Evolutionary conservation across 2,888 invertebrate genomes (phyloP), one percentile per base, ranked within the genome.

Genomic region (Gymnocheta viridis): DNA sequence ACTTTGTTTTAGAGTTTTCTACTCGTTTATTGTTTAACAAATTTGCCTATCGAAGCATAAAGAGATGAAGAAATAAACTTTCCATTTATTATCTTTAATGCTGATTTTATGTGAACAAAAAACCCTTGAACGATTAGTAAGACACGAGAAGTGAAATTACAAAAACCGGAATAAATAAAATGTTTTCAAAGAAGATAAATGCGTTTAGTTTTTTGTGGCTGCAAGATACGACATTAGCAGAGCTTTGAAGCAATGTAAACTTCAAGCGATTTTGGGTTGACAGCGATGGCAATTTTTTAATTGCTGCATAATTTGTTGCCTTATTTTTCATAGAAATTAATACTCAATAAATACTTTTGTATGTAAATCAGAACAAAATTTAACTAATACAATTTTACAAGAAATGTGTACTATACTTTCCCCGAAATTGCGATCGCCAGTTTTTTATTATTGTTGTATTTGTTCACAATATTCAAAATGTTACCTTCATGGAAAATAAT

Each of bases 41-140:
- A 38, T 44, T 58, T 72, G 29, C 10, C 58, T 7, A 27, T n/a
- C 10, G n/a, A 19, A 72, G 32, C 70, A 32, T 5, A 58, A 58
- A 41, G 38, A 60, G 2, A 73, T n/a, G n/a, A 70, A 47, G 10
- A 35, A 24, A 32, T 17, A 29, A n/a, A 56, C 49, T 60, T 73
- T 60, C 51, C 35, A 35, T 44, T 60, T 73, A 24, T 49, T 60
- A 47, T 56, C 58, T 49, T 17, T 32, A 60, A 49, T 22, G 24
- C 17, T 60, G 47, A 60, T 73, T 14, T 17, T 22, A 1, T 44
- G 29, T 4, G 19, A 69, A 69, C n/a, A 27, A 38, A 41, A 32
- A 64, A 19, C 1, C 69, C 22, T 10, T 49, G 38, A 69, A 32
- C 41, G 29, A 22, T 44, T 58, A 7, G 19, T n/a, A 9, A 9